Conservation (phyloP, 2,888 invertebrate genomes). For the Smittia aterrima region DNA sequence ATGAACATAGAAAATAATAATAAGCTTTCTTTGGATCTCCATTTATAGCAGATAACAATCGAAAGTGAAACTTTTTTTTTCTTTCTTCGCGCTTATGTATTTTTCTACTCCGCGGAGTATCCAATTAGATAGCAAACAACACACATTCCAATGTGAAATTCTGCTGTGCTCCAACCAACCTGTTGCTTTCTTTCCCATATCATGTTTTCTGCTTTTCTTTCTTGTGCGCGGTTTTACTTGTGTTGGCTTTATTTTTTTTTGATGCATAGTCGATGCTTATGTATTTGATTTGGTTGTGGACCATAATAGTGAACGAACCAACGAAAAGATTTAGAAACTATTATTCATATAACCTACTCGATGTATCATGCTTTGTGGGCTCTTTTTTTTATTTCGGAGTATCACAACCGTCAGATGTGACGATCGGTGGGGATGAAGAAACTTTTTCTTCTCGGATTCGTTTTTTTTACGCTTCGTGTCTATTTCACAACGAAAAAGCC, state of each 20-base stretch:
- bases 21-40: constrained; percentile 41
- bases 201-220: constrained; percentile 21
- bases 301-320: neutral
- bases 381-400: constrained; percentile 14
- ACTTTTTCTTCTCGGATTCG: neutral
- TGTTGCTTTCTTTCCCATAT: constrained; percentile 41
- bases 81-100: neutral
- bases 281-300: neutral
- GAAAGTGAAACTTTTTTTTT: constrained; percentile 40
- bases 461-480: neutral
- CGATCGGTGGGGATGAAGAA: neutral
- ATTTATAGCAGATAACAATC: constrained; percentile 42
- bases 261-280: neutral
- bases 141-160: constrained; percentile 41
- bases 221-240: neutral
- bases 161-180: constrained; percentile 36
- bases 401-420: constrained; percentile 8
- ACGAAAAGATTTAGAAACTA: constrained; percentile 33
- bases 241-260: neutral
- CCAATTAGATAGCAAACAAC: constrained; percentile 41
- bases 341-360: neutral
- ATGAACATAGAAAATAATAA: neutral
- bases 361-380: neutral
- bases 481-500: neutral
- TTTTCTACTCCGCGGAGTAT: constrained; percentile 28